Evolutionary conservation across 1,140 invertebrate genomes (phyloP).

Genomic region (silkworm (Bombyx mori)): DNA sequence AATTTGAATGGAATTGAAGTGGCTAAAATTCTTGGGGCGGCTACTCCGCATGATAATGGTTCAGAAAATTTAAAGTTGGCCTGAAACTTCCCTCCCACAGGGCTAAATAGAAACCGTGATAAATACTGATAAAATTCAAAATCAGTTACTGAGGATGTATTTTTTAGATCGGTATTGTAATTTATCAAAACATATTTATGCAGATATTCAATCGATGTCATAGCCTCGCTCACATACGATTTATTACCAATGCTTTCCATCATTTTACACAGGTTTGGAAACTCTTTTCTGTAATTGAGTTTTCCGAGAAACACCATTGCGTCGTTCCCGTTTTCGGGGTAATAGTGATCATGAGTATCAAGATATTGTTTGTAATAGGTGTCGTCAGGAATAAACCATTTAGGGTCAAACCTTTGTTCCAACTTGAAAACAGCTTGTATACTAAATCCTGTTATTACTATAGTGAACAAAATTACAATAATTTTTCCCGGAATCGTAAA

Average conservation of each 20-base stretch:
- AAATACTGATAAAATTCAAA: conserved; percentile 74
- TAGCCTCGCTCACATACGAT: conserved; percentile 71
- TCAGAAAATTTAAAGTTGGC: conserved; percentile 77
- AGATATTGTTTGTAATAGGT: conserved; percentile 79
- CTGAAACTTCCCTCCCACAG: conserved; percentile 77
- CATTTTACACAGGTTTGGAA: conserved; percentile 73
- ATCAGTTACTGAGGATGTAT: conserved; percentile 56
- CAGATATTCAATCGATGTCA: conserved; percentile 77
- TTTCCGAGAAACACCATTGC: conserved; percentile 79
- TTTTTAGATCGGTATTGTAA: conserved; percentile 66
- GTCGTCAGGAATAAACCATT: conserved; percentile 82
- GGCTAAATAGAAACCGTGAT: conserved; percentile 81
- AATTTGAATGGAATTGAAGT: conserved; percentile 77
- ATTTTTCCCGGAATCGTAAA: conserved; percentile 76
- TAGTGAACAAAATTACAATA: conserved; percentile 73
- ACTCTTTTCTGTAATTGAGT: conserved; percentile 77
- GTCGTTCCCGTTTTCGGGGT: conserved; percentile 76
- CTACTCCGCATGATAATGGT: conserved; percentile 75
- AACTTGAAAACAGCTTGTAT: conserved; percentile 74
- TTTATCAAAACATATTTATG: conserved; percentile 73
- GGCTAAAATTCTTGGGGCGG: conserved; percentile 71
- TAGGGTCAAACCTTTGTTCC: conserved; percentile 83
- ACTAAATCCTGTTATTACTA: conserved; percentile 73
- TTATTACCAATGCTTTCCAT: conserved; percentile 70
- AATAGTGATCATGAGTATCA: conserved; percentile 70